Percentiles rank a stretch among this genome's conserved stretches.
Conservation (phyloP, 2,797 vertebrate genomes). For the Lepilemur ruficaudatus region DNA sequence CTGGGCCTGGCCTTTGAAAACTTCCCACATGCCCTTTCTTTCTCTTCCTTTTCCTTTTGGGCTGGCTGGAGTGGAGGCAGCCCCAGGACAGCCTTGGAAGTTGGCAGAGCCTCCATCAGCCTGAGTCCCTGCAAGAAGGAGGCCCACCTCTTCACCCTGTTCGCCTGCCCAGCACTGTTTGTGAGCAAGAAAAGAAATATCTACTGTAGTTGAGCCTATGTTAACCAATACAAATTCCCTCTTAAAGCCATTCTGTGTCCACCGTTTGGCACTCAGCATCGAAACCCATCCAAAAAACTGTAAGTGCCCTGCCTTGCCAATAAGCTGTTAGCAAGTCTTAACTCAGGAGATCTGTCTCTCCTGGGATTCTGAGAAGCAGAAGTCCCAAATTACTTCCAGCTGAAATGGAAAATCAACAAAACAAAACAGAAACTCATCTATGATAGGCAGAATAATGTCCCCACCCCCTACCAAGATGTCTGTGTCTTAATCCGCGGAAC, state of each 20-base stretch:
- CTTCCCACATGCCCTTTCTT: not conserved
- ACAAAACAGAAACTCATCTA: conserved; percentile 49
- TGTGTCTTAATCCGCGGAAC: not conserved
- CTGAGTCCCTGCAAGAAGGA: not conserved
- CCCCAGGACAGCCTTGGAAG: not conserved
- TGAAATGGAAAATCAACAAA: conserved; percentile 66
- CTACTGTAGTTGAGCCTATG: not conserved
- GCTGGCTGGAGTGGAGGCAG: not conserved
- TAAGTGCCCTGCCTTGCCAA: conserved; percentile 33
- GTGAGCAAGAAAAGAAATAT: not conserved
- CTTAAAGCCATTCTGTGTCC: not conserved
- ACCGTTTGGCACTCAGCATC: conserved; percentile 36
- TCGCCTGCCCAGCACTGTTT: not conserved
- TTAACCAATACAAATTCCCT: not conserved
- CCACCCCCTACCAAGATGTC: not conserved
- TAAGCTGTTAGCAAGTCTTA: conserved; percentile 63
- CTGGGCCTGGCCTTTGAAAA: not conserved
- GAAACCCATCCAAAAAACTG: not conserved
- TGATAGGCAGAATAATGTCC: not conserved
- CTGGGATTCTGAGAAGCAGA: conserved; percentile 56
- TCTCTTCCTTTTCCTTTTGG: not conserved
- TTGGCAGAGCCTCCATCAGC: not conserved
- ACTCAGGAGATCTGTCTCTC: conserved; percentile 46
- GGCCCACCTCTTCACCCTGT: not conserved
- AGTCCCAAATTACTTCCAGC: conserved; percentile 61